Conservation (phyloP, 2,113 vertebrate species). For the Alethe diademata region DNA sequence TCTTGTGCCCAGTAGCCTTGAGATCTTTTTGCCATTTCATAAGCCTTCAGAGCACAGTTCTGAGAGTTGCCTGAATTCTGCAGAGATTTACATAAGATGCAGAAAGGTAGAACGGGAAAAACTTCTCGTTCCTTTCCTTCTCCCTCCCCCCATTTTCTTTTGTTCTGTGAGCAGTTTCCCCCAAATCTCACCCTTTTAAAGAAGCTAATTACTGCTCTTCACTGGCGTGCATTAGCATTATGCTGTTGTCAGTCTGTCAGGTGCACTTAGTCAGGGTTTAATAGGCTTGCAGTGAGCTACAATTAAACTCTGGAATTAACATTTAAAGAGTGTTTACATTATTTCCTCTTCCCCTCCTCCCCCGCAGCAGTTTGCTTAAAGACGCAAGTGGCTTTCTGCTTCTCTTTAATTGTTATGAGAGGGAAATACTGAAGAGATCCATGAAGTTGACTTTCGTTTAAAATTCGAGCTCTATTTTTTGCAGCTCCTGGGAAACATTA, state of each 20-base stretch:
- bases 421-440: neutral
- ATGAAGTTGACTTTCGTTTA: neutral
- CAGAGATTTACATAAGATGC: neutral
- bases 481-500: neutral
- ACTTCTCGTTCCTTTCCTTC: neutral
- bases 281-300: constrained; percentile 66
- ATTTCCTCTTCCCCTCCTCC: constrained; percentile 50
- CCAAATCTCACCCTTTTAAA: constrained; percentile 39
- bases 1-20: neutral
- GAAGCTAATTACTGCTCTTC: constrained; percentile 63
- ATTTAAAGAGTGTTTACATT: constrained; percentile 66
- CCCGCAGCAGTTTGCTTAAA: constrained; percentile 38
- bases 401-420: neutral
- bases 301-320: constrained; percentile 69
- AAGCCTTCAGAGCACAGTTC: neutral
- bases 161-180: constrained; percentile 39
- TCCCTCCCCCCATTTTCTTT: constrained; percentile 15
- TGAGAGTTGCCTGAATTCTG: neutral
- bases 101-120: neutral
- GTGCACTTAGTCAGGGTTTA: constrained; percentile 68
- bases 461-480: neutral
- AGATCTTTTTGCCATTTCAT: neutral
- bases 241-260: constrained; percentile 70
- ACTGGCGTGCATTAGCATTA: constrained; percentile 58
- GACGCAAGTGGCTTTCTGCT: neutral